Base-by-base conservation (phyloP, 2,888 invertebrate genomes). In the Hesperia comma region DNA sequence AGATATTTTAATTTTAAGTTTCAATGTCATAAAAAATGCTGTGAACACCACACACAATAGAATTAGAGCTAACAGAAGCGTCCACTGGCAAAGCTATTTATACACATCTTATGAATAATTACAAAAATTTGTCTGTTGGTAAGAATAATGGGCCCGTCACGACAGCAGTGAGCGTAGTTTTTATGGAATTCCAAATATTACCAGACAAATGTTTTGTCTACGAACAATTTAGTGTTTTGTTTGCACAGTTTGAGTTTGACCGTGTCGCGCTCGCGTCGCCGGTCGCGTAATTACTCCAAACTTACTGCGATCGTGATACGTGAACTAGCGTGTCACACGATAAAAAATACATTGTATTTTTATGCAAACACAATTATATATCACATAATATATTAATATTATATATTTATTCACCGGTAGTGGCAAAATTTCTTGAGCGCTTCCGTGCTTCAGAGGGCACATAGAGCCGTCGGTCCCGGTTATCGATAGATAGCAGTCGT, bases 131-230 rank as follows among this genome's bases (percentile, higher is more conserved):
- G 57, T 43, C 41, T 43, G 41, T 26, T 60, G n/a, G 46, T 32
- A 60, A 33, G 58, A 61, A 61, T 61, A 61, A 61, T 41, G 40
- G 41, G 40, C 40, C 41, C 46, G 26, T 55, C 55, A 19, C 6
- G 33, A 26, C 26, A 12, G 37, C 33, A 51, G 51, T 37, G 37
- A 51, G 41, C 43, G 21, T 61, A 32, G 6, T 54, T 58, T 58
- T 68, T 54, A 55, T 43, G 55, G 63, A 68, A 63, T 68, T 73
- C 62, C 58, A 70, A 70, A 71, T 72, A 75, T 54, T 71, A 79
- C 71, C 74, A 77, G 73, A 76, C 72, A 75, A 77, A 76, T 79
- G 77, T 81, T 83, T 76, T 77, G 79, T 83, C 77, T 76, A 78
- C 75, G 73, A 72, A 76, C 78, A 74, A 78, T 80, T 76, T 75